Percentiles rank a stretch among this genome's conserved stretches.
Evolutionary conservation across 2,888 invertebrate species (phyloP).

Genomic region (Amiota communis): DNA sequence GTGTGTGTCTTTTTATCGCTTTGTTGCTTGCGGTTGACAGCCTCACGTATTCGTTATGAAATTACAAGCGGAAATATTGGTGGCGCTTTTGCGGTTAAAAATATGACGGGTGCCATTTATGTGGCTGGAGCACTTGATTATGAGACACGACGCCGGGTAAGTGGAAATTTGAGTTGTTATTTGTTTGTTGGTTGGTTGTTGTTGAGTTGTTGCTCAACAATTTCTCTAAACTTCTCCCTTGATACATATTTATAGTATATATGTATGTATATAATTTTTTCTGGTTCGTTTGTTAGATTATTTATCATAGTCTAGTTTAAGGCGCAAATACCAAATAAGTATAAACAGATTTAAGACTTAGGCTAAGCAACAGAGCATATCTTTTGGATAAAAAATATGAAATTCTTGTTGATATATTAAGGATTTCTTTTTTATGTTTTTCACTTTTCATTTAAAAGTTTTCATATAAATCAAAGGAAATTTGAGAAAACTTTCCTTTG

Average conservation of each 20-base stretch:
- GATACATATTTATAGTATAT: neutral
- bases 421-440: no score
- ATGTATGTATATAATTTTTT: neutral
- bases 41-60: constrained; percentile 99
- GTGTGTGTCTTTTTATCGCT: neutral
- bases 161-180: constrained; percentile 66
- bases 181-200: neutral
- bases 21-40: constrained; percentile 75
- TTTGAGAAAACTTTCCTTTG: no score
- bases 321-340: no score
- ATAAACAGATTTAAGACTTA: no score
- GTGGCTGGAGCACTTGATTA: constrained; percentile 98
- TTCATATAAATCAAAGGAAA: no score
- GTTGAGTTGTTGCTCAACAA: neutral
- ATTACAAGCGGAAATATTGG: constrained; percentile 99
- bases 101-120: constrained; percentile 98
- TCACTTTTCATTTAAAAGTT: no score
- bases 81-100: constrained; percentile 97
- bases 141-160: constrained; percentile 95
- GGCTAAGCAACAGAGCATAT: no score
- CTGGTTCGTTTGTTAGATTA: constrained; percentile 12
- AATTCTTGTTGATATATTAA: no score
- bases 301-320: neutral
- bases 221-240: neutral
- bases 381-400: no score